phyloP scores from a whole-genome alignment of 2,888 invertebrate species.

The Fragum whitleyi region DNA sequence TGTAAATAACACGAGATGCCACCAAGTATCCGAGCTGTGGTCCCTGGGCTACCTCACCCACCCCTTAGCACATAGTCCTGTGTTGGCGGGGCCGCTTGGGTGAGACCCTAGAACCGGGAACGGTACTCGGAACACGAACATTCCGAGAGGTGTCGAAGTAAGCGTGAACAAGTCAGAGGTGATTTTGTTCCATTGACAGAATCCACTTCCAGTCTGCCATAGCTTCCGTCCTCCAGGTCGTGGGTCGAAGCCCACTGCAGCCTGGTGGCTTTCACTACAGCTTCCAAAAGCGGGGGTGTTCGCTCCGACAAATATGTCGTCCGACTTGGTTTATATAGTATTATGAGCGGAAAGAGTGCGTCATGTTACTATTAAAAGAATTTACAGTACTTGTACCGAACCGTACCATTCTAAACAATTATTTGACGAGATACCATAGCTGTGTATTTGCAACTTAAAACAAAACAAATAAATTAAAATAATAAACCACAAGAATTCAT shows the following conservation, averaged over 20 bases:
- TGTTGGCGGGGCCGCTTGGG: conserved; percentile 63
- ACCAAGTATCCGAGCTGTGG: conserved; percentile 49
- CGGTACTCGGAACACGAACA: conserved; percentile 61
- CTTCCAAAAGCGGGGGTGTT: conserved; percentile 21
- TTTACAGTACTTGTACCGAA: background rate
- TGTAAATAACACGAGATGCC: conserved; percentile 21
- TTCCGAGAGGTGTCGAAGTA: conserved; percentile 66
- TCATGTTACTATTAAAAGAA: conserved; percentile 27
- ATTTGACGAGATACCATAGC: too few species aligned
- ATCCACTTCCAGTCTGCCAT: conserved; percentile 67
- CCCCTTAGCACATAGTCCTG: conserved; percentile 57
- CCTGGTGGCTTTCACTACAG: conserved; percentile 4
- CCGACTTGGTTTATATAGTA: conserved; percentile 22
- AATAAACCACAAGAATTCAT: too few species aligned
- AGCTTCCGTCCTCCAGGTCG: conserved; percentile 31
- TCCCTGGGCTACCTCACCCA: conserved; percentile 61
- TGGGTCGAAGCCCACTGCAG: conserved; percentile 31
- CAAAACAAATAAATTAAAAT: too few species aligned
- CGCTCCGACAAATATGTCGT: background rate
- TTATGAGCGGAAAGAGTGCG: background rate
- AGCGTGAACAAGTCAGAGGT: conserved; percentile 38
- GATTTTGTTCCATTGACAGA: conserved; percentile 52
- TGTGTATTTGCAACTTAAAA: too few species aligned
- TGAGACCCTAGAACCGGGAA: conserved; percentile 61
- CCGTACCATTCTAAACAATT: background rate